phyloP scores from a whole-genome alignment of 2,113 vertebrate genomes.

The Gorsachius goisagi region DNA sequence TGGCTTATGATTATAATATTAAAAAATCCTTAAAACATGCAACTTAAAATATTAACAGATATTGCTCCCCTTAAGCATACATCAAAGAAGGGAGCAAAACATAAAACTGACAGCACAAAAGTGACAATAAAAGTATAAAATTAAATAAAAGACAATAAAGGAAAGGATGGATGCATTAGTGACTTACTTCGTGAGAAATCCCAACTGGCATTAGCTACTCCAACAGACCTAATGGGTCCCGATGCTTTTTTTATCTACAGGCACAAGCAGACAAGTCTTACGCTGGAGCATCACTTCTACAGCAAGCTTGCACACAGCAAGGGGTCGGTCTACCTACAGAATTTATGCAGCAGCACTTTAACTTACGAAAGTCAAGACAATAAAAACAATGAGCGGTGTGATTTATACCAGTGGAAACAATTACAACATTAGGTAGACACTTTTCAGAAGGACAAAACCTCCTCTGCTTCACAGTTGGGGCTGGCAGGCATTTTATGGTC shows the following conservation, averaged over 20 bases:
- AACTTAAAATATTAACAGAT: background rate
- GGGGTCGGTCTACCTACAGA: background rate
- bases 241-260: background rate
- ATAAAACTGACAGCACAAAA: background rate
- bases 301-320: background rate
- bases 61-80: background rate
- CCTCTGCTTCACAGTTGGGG: background rate
- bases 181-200: background rate
- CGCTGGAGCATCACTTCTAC: background rate
- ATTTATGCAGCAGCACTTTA: background rate
- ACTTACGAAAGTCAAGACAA: rapidly evolving
- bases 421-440: background rate
- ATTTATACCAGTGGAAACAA: background rate
- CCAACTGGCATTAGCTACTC: background rate
- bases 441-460: background rate
- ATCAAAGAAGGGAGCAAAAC: background rate
- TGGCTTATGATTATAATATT: background rate
- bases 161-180: background rate
- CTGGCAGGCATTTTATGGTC: background rate
- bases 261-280: background rate
- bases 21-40: background rate
- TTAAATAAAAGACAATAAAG: background rate
- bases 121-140: background rate
- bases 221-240: background rate
- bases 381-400: background rate